Percentiles rank a stretch among this genome's conserved stretches.
Evolutionary conservation across 2,888 invertebrate genomes (phyloP).

Genomic region (Drosophila mimetica): DNA sequence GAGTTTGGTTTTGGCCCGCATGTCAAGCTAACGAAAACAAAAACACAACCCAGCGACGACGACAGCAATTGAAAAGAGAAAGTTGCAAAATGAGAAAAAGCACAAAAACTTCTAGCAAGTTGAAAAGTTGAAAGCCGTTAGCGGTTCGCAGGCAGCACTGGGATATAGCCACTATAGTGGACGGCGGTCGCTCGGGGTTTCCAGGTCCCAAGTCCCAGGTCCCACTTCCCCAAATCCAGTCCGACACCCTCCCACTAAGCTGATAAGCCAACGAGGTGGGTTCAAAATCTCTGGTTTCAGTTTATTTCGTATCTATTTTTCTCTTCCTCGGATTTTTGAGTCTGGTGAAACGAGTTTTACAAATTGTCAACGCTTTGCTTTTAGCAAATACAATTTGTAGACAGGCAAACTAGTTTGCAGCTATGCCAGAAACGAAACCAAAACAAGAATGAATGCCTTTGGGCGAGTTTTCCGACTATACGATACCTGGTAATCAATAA

Average conservation of each 20-base stretch:
- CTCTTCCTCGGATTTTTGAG: constrained; percentile 39
- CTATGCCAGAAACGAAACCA: constrained; percentile 39
- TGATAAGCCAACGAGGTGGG: constrained; percentile 37
- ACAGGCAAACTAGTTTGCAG: constrained; percentile 62
- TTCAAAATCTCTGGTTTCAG: constrained; percentile 9
- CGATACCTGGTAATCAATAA: constrained; percentile 28
- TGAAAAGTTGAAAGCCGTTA: constrained; percentile 65
- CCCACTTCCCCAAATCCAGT: constrained; percentile 23
- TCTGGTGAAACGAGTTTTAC: constrained; percentile 74
- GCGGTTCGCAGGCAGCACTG: constrained; percentile 12
- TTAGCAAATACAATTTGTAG: constrained; percentile 68
- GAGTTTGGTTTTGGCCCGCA: constrained; percentile 47
- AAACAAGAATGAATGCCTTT: constrained; percentile 38
- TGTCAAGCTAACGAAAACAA: constrained; percentile 43
- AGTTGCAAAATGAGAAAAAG: constrained; percentile 60
- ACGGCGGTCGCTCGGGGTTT: constrained; percentile 16
- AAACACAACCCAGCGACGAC: constrained; percentile 36
- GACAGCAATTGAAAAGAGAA: constrained; percentile 75
- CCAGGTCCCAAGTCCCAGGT: constrained; percentile 14
- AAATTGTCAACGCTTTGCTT: constrained; percentile 76
- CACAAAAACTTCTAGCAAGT: constrained; percentile 64
- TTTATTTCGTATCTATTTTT: constrained; percentile 23
- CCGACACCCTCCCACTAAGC: constrained; percentile 42
- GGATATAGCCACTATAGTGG: constrained; percentile 1
- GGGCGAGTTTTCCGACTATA: constrained; percentile 15